Percentiles rank a stretch among this genome's conserved stretches.
Conservation (phyloP, 2,888 invertebrate species). For the Alcis repandata region DNA sequence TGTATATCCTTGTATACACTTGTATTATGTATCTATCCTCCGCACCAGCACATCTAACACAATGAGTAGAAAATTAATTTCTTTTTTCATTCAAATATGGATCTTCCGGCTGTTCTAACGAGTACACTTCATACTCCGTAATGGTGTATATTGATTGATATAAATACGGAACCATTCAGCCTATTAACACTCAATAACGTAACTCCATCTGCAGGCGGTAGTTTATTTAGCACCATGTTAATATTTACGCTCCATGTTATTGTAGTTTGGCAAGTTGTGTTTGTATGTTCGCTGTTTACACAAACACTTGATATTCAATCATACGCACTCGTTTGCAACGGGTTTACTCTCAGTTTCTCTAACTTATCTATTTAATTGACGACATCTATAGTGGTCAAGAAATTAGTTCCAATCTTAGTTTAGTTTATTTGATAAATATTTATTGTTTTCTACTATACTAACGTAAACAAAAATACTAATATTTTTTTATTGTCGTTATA, state of each 20-base stretch:
- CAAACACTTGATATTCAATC: background rate
- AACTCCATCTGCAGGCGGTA: slow-evolving; percentile 1
- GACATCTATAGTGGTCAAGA: background rate
- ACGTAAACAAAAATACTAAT: no score
- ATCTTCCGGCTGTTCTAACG: no score
- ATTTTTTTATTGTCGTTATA: no score
- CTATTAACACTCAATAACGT: background rate
- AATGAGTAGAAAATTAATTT: no score
- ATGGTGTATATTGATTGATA: background rate
- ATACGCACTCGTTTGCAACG: background rate
- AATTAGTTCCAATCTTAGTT: background rate
- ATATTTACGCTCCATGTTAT: slow-evolving; percentile 16
- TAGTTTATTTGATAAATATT: no score
- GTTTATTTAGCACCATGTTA: slow-evolving; percentile 17
- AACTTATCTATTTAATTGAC: background rate
- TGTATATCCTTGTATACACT: no score
- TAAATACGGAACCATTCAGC: slow-evolving; percentile 14
- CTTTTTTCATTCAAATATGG: no score
- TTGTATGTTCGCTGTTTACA: background rate
- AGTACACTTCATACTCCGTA: no score
- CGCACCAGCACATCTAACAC: no score
- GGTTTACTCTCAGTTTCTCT: background rate
- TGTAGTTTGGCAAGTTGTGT: background rate
- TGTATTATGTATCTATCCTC: no score
- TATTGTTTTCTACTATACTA: no score